A percentile compares a stretch with the other conserved stretches of the same genome.
Evolutionary conservation across 2,113 vertebrate species (phyloP).

Genomic region (Chascanopsetta lugubris): DNA sequence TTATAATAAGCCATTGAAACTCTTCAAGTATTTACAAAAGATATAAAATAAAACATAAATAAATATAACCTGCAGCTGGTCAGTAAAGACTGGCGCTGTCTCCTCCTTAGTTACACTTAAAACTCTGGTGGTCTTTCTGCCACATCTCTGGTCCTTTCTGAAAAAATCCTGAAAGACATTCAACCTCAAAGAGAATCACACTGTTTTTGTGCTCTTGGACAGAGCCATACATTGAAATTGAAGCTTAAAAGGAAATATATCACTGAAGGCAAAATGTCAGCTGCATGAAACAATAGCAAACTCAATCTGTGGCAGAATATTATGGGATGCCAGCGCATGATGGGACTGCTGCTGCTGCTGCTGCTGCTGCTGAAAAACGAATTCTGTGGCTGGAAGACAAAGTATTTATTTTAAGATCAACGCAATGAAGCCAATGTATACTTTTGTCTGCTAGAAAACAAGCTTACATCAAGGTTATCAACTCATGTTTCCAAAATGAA

Average conservation of each 20-base stretch:
- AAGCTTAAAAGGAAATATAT: conserved; percentile 15
- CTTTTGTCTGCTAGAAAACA: conserved; percentile 4
- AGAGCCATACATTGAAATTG: neutral
- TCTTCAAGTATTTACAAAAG: conserved; percentile 82
- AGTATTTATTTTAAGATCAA: conserved; percentile 18
- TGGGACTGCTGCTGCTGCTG: conserved; percentile 41
- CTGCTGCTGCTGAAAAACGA: no score
- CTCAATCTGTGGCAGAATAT: neutral
- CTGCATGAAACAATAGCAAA: conserved; percentile 4
- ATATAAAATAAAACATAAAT: conserved; percentile 78
- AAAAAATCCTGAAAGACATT: conserved; percentile 5
- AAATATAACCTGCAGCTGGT: conserved; percentile 76
- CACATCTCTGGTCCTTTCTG: neutral
- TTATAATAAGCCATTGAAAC: conserved; percentile 76
- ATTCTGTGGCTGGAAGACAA: conserved; percentile 12
- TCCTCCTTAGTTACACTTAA: conserved; percentile 28
- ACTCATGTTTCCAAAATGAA: neutral
- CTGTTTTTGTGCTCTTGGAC: conserved; percentile 2
- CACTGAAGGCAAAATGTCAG: conserved; percentile 2
- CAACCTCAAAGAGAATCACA: conserved; percentile 21
- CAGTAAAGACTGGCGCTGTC: conserved; percentile 19
- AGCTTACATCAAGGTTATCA: neutral
- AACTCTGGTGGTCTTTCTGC: conserved; percentile 21
- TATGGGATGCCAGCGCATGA: conserved; percentile 9
- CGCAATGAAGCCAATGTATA: conserved; percentile 18